phyloP scores from a whole-genome alignment of 1,140 invertebrate genomes.

The Dysdera silvatica region DNA sequence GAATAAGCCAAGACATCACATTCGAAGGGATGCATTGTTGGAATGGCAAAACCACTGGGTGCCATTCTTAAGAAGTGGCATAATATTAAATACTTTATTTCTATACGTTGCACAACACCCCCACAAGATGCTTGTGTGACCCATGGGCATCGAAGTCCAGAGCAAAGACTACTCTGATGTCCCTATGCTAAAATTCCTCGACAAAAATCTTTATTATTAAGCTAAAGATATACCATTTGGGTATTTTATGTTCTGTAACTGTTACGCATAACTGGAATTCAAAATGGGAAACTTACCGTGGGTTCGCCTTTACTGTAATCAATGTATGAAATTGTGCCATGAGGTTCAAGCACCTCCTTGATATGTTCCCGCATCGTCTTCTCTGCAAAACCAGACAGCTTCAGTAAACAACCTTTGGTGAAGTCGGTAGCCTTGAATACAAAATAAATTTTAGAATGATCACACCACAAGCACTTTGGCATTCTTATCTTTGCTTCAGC shows the following conservation, averaged over 20 bases:
- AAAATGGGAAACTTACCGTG: neutral
- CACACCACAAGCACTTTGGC: no score
- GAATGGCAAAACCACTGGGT: no score
- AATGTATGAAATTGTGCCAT: neutral
- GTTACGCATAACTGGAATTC: neutral
- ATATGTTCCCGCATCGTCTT: neutral
- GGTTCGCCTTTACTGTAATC: neutral
- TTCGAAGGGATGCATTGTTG: no score
- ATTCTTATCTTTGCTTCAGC: no score
- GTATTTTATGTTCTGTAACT: neutral
- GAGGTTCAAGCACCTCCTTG: neutral
- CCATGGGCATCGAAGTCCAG: neutral
- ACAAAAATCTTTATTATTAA: neutral
- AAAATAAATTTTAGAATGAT: no score
- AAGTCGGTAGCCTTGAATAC: neutral
- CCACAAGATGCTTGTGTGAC: no score
- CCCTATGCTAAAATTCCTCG: neutral
- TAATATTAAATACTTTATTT: no score
- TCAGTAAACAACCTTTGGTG: neutral
- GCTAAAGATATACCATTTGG: neutral
- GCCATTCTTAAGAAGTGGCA: no score
- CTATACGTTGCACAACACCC: no score
- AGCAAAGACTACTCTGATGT: neutral
- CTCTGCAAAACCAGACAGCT: neutral
- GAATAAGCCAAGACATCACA: no score